Conservation (phyloP, 2,113 vertebrate genomes). For the Xyliphius kryptos region DNA sequence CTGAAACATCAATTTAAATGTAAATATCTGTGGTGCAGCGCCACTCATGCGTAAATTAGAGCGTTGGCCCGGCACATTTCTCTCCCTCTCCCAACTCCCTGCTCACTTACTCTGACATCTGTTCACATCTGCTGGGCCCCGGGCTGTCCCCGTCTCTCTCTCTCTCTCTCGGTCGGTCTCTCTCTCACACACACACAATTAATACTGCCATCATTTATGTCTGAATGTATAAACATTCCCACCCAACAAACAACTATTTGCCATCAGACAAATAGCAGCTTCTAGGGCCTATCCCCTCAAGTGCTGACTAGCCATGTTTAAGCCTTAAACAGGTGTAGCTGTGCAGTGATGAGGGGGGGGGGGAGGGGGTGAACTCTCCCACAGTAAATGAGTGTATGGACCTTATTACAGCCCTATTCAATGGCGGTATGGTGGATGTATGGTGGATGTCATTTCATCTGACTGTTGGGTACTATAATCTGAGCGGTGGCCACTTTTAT, state of each 20-base stretch:
- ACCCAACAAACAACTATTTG: slow-evolving; percentile 9
- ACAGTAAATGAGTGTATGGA: slow-evolving; percentile 20
- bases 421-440: slow-evolving; percentile 19
- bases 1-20: slow-evolving; percentile 83
- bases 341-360: slow-evolving; percentile 15
- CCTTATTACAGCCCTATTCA: slow-evolving; percentile 31
- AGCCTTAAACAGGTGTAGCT: not conserved
- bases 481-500: slow-evolving; percentile 34
- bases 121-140: slow-evolving; percentile 68
- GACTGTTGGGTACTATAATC: slow-evolving; percentile 37
- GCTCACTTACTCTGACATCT: slow-evolving; percentile 75
- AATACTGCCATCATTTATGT: slow-evolving; percentile 24
- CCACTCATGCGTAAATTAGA: slow-evolving; percentile 77
- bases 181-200: slow-evolving; percentile 8
- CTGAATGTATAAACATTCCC: slow-evolving; percentile 13
- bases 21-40: slow-evolving; percentile 73
- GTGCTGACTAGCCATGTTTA: not conserved
- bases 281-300: not conserved
- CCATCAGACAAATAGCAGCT: not conserved
- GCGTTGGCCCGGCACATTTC: slow-evolving; percentile 66
- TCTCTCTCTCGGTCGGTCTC: slow-evolving; percentile 21
- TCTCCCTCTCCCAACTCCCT: slow-evolving; percentile 66
- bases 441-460: slow-evolving; percentile 34
- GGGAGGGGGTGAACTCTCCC: too few relatives aligned
- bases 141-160: slow-evolving; percentile 45